These are phyloP conservation scores for Probaryconus sp. DNA, from an alignment of 1,140 invertebrate genomes.

Conservation along the genomic window DNA sequence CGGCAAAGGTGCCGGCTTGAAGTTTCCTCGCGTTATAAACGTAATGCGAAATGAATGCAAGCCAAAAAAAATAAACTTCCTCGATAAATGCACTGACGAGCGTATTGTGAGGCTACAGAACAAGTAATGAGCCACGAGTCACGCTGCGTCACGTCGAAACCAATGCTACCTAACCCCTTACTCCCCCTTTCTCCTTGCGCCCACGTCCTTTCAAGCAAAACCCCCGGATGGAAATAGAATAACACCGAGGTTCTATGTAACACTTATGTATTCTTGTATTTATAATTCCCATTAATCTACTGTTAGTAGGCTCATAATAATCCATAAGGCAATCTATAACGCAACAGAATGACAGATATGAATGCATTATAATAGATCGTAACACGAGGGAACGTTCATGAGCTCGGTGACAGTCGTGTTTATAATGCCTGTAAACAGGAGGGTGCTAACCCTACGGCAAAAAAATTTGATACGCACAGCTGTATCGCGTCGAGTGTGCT, in stretches of 20 bases:
- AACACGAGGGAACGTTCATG: constrained; percentile 46
- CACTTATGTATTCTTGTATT: constrained; percentile 51
- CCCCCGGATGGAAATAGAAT: constrained; percentile 33
- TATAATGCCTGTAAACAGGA: constrained; percentile 60
- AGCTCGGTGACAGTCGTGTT: constrained; percentile 47
- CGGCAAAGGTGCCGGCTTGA: too few relatives aligned
- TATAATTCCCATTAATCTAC: constrained; percentile 56
- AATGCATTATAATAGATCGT: constrained; percentile 56
- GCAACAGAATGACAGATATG: constrained; percentile 37
- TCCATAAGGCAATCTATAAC: constrained; percentile 49
- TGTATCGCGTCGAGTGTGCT: constrained; percentile 63
- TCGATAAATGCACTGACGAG: constrained; percentile 63
- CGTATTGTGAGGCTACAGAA: constrained; percentile 66
- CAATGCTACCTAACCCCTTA: constrained; percentile 38
- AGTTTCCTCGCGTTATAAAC: too few relatives aligned
- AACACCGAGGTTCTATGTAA: constrained; percentile 20
- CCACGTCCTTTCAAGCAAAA: constrained; percentile 28
- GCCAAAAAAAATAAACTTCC: too few relatives aligned
- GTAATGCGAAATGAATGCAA: constrained; percentile 61
- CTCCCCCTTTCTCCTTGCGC: constrained; percentile 8
- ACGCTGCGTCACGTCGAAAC: constrained; percentile 71
- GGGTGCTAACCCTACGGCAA: constrained; percentile 59
- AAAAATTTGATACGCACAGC: constrained; percentile 76
- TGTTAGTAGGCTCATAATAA: constrained; percentile 58
- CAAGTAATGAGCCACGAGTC: constrained; percentile 71